These are phyloP conservation scores for Nanorana parkeri DNA, from an alignment of 2,113 vertebrate genomes.

Conservation along the genomic window DNA sequence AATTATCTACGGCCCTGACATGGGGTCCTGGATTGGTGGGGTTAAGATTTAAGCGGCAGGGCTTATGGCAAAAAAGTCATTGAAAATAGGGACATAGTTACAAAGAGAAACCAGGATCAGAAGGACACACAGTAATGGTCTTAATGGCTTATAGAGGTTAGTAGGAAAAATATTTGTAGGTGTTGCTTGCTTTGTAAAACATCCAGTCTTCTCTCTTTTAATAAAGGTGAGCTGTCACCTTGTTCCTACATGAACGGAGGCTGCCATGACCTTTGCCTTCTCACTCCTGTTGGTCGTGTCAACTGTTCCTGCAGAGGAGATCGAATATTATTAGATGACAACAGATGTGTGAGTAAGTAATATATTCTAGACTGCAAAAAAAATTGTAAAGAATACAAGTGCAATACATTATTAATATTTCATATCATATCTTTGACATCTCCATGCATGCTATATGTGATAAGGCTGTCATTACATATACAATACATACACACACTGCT, in stretches of 20 bases:
- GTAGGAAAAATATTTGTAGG: too few species aligned
- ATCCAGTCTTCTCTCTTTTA: conserved; percentile 55
- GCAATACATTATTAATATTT: conserved; percentile 17
- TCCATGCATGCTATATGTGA: neutral
- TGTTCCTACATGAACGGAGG: conserved; percentile 90
- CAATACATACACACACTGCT: neutral
- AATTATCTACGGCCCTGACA: too few species aligned
- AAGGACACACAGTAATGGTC: too few species aligned
- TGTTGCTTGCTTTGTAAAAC: too few species aligned
- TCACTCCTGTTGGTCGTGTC: conserved; percentile 88
- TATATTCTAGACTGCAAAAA: conserved; percentile 48
- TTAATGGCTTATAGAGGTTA: too few species aligned
- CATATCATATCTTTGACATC: conserved; percentile 1
- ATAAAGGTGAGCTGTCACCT: conserved; percentile 89
- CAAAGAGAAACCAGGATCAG: too few species aligned
- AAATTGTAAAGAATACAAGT: neutral
- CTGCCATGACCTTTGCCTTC: conserved; percentile 92
- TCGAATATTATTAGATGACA: conserved; percentile 87
- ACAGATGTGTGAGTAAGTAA: conserved; percentile 99
- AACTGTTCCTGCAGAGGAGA: conserved; percentile 95
- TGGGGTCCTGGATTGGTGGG: too few species aligned
- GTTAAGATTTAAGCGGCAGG: too few species aligned
- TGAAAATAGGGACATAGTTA: too few species aligned
- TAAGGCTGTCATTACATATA: conserved; percentile 28
- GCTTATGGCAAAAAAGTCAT: too few species aligned